Base-by-base conservation (phyloP, 2,888 invertebrate genomes). In the Metalampra italica region DNA sequence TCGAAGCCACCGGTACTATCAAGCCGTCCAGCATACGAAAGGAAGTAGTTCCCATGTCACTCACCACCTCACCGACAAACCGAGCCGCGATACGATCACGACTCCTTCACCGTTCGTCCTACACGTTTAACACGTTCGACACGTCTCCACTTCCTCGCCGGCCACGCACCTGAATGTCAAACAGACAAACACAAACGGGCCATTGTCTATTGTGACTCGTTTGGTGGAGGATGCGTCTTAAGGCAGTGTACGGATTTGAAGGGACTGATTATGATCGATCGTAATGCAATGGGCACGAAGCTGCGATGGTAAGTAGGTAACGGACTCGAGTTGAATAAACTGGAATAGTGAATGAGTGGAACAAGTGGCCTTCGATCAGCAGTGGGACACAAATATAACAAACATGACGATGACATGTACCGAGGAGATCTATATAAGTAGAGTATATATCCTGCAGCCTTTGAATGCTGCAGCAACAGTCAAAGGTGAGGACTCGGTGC, bases 141-240 rank as follows among this genome's bases (percentile, higher is more conserved):
- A 22, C 32, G 32, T 30, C 30, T 72, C 78, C 81, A 82, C 81
- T 78, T 85, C 83, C 84, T 76, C 61, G 52, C 63, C 52, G 62
- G 55, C 60, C 61, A 56, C 60, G 71, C 67, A 60, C 65, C 68
- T 68, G 86, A 82, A 86, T 85, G 64, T 81, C 80, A 86, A 86
- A 71, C 72, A 75, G 64, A 52, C 68, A 7, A n/a, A 36, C 36
- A 52, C 68, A n/a, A 36, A 36, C 36, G 7, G 64, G 50, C 69
- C 62, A 86, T 82, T 80, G 80, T 80, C 71, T 75, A 78, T 78
- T 78, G 78, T 70, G 45, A 47, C 46, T 36, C 9, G 30, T 53
- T 53, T 57, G 54, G 56, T 59, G 55, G 54, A 56, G 63, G 54
- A 64, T 57, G 54, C 60, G 60, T 59, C 62, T 64, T 56, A 62